Base-by-base conservation (phyloP, 1,140 invertebrate genomes). In the Arctopsyche grandis region DNA sequence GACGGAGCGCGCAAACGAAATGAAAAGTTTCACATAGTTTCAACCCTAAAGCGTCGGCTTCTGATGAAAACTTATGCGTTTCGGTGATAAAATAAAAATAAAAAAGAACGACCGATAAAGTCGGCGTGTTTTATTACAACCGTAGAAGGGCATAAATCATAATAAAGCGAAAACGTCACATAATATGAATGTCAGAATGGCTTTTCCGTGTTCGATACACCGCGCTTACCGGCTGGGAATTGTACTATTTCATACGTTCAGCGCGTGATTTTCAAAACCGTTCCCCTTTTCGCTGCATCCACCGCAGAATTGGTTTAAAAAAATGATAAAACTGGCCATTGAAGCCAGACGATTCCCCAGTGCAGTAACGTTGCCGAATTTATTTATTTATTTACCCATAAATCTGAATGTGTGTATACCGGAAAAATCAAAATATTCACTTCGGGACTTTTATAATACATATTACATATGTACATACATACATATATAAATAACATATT, bases 121-220 rank as follows among this genome's bases (percentile, higher is more conserved):
- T 73, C 38, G 22, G 38, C 10, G 43, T 70, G 29, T 70, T 70
- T 70, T 70, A 70, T 70, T 70, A 21, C 38, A 43, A n/a, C 38
- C 21, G 26, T 16, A 19, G 21, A 44, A 22, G 24, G 29, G 22
- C 48, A 74, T 74, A 74, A 74, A 74, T 74, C 71, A 74, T 74
- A 56, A 74, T 74, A 74, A 74, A 74, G 71, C 71, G 44, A 48
- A 74, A 74, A 74, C 71, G 71, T 74, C 71, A 46, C 48, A 26
- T 46, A 48, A 56, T 74, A 74, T 74, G 71, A 74, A 74, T 74
- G 71, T 74, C 71, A 74, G 56, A 74, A 74, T 74, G 71, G 71
- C 71, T 29, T 74, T 74, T 74, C 38, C 71, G 46, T 74, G 71
- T 74, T 48, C 71, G 48, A 74, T 74, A 52, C 24, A 66, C 21